These are phyloP conservation scores for Corynorhinus townsendii DNA, from an alignment of 2,113 vertebrate genomes.

Conservation along the genomic window DNA sequence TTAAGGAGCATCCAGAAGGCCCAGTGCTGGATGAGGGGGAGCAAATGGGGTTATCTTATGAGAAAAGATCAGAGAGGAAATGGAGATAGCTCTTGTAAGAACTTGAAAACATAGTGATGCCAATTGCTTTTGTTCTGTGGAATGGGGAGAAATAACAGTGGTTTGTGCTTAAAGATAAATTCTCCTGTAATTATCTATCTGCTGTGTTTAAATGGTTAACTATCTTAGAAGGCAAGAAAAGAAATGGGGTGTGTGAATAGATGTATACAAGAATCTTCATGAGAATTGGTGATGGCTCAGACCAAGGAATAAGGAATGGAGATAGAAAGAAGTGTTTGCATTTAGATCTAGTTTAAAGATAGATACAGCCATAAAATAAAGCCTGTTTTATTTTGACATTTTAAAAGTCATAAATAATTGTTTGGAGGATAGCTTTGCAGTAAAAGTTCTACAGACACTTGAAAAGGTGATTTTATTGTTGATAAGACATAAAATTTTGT, in stretches of 20 bases:
- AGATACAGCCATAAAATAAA: neutral
- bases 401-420: neutral
- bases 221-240: neutral
- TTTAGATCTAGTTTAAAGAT: neutral
- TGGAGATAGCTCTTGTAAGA: accelerated
- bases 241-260: neutral
- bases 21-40: neutral
- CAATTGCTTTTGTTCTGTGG: neutral
- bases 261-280: neutral
- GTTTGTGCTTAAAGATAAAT: neutral
- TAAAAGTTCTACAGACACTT: neutral
- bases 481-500: neutral
- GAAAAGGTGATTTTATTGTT: neutral
- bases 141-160: neutral
- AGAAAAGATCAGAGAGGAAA: neutral
- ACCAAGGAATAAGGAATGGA: neutral
- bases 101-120: neutral
- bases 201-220: neutral
- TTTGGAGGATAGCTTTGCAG: neutral
- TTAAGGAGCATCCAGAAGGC: neutral
- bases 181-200: neutral
- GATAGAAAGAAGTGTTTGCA: neutral
- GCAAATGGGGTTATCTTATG: too few relatives aligned
- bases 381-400: neutral
- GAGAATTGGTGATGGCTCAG: neutral